These are phyloP conservation scores for Copsychus sechellarum DNA, from an alignment of 2,113 vertebrate species.

Conservation along the genomic window DNA sequence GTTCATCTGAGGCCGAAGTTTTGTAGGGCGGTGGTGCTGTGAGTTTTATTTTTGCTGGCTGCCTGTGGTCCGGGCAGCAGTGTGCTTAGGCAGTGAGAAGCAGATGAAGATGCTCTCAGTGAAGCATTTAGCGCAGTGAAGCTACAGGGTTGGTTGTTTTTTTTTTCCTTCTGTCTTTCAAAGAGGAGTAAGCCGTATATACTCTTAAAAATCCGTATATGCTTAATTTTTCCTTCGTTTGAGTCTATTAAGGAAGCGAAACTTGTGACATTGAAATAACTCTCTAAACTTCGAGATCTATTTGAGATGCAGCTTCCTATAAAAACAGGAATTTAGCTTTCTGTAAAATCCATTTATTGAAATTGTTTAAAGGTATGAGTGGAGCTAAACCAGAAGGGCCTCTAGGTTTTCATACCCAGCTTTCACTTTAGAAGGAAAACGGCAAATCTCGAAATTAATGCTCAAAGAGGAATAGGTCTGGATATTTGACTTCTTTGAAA, in stretches of 20 bases:
- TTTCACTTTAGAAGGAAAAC: not conserved
- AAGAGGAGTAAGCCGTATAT: not conserved
- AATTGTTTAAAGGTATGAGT: not conserved
- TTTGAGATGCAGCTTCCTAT: not conserved
- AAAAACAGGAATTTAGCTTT: not conserved
- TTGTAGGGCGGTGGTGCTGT: not conserved
- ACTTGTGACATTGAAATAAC: not conserved
- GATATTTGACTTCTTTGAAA: not conserved
- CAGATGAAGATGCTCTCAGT: not conserved
- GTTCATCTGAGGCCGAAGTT: not conserved
- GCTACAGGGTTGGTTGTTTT: no score
- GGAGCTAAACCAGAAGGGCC: not conserved
- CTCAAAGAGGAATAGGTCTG: not conserved
- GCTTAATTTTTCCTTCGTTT: not conserved
- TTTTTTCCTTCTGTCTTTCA: not conserved
- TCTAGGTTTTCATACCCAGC: not conserved
- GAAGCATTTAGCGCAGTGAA: not conserved
- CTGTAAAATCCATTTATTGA: not conserved
- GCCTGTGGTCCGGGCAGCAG: not conserved
- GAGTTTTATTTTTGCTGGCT: not conserved
- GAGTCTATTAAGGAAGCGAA: not conserved
- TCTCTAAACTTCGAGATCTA: not conserved
- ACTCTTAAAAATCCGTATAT: not conserved
- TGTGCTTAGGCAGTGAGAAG: not conserved
- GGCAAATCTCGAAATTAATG: not conserved